These are phyloP conservation scores for Troglohyphantes excavatus DNA, from an alignment of 2,888 invertebrate genomes.

Conservation along the genomic window DNA sequence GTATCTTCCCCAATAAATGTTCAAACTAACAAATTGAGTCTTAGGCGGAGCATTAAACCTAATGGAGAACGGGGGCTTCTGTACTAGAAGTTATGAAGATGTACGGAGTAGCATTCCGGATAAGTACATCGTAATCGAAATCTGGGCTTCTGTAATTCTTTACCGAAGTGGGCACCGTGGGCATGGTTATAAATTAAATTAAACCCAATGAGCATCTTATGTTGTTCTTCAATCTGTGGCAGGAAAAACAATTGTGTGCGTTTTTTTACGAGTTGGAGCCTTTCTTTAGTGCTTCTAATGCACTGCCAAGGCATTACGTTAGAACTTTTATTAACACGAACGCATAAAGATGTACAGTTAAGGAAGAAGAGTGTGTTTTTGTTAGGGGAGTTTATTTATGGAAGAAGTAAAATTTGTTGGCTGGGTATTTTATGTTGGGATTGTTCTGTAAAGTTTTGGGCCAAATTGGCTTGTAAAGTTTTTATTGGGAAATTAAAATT, in stretches of 20 bases:
- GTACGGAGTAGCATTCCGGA: constrained; percentile 43
- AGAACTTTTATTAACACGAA: constrained; percentile 1
- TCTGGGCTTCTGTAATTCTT: constrained; percentile 44
- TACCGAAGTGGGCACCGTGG: constrained; percentile 26
- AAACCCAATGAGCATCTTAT: constrained; percentile 17
- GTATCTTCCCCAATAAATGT: constrained; percentile 57
- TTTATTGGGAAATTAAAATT: too few relatives aligned
- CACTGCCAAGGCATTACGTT: neutral
- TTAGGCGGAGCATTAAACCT: constrained; percentile 71
- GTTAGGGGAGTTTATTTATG: neutral
- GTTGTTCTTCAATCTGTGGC: constrained; percentile 5
- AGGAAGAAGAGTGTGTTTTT: neutral
- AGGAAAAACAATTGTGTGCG: constrained; percentile 3
- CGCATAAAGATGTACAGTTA: neutral
- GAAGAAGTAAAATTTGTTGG: neutral
- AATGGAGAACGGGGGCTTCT: constrained; percentile 67
- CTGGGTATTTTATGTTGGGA: neutral
- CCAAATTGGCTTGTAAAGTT: too few relatives aligned
- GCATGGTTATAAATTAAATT: constrained; percentile 72
- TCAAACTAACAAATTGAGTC: constrained; percentile 74
- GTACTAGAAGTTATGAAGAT: constrained; percentile 66
- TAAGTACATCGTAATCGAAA: constrained; percentile 73
- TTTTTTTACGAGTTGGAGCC: neutral
- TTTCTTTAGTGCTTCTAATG: neutral
- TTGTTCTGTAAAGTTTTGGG: neutral